Conservation (phyloP, 2,888 invertebrate genomes). For the Drosophila neoperkinsi region DNA sequence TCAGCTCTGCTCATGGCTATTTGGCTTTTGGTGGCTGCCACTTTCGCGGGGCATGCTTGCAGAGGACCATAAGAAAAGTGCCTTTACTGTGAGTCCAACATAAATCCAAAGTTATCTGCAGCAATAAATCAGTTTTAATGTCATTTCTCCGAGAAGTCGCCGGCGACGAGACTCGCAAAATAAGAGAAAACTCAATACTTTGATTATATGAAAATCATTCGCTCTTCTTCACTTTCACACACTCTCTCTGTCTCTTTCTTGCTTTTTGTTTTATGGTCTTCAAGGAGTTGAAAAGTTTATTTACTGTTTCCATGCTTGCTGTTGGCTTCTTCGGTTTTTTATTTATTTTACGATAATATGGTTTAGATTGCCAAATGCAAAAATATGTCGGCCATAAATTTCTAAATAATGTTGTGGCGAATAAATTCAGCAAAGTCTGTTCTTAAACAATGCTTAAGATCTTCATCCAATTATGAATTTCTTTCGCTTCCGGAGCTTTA, state of each 20-base stretch:
- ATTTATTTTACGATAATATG: conserved; percentile 17
- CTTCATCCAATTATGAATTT: background rate
- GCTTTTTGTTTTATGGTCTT: conserved; percentile 37
- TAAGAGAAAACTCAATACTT: conserved; percentile 36
- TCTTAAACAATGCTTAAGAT: background rate
- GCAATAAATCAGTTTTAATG: conserved; percentile 78
- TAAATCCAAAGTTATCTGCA: conserved; percentile 75
- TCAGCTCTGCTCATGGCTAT: background rate
- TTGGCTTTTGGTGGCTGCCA: conserved; percentile 8
- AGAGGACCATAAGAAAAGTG: conserved; percentile 14
- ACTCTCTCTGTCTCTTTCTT: too few relatives aligned
- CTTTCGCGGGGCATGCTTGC: background rate
- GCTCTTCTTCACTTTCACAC: background rate
- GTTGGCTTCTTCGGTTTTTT: background rate
- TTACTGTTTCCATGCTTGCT: conserved; percentile 4
- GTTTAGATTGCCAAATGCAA: conserved; percentile 26
- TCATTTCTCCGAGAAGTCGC: conserved; percentile 48
- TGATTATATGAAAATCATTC: conserved; percentile 34
- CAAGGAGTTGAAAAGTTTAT: conserved; percentile 31
- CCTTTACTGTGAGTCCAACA: conserved; percentile 45
- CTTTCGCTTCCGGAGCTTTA: background rate
- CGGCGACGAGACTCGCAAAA: conserved; percentile 14
- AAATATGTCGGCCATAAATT: conserved; percentile 19
- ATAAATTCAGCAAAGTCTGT: background rate
- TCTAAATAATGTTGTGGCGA: background rate